A percentile compares a stretch with the other conserved stretches of the same genome.
Conservation (phyloP, 2,797 vertebrate species). For the Micromesistius poutassou region DNA sequence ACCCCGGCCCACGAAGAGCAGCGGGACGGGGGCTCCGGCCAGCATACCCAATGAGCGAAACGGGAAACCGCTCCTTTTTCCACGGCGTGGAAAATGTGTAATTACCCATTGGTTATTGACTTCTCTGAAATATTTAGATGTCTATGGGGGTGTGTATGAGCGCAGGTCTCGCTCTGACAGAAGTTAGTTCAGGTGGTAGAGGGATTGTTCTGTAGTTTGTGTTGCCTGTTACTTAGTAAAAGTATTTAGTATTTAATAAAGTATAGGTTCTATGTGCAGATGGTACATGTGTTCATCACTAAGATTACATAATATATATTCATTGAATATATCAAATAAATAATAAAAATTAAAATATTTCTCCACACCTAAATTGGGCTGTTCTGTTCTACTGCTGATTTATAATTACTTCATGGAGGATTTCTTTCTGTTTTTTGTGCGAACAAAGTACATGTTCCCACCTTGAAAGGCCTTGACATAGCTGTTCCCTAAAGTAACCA, state of each 20-base stretch:
- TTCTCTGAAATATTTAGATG: neutral
- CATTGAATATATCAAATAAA: neutral
- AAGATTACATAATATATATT: neutral
- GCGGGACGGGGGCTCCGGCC: neutral
- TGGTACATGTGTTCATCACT: neutral
- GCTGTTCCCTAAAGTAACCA: slow-evolving; percentile 88
- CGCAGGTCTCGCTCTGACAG: neutral
- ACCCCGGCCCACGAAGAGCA: no score
- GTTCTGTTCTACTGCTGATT: no score
- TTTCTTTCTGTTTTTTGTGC: no score
- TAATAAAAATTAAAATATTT: neutral
- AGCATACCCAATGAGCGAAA: neutral
- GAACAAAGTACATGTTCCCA: slow-evolving; percentile 55
- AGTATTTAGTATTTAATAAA: neutral
- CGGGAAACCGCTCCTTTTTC: neutral
- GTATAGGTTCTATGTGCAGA: neutral
- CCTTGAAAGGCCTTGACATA: slow-evolving; percentile 90
- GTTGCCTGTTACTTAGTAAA: neutral
- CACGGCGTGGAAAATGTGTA: neutral
- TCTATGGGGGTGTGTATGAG: no score
- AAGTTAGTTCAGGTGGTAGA: neutral
- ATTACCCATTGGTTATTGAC: neutral
- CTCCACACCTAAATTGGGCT: no score
- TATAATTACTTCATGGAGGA: no score
- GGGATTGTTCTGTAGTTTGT: neutral